These are phyloP conservation scores for Sylvilagus bachmani DNA, from an alignment of 2,113 vertebrate species.

Conservation along the genomic window DNA sequence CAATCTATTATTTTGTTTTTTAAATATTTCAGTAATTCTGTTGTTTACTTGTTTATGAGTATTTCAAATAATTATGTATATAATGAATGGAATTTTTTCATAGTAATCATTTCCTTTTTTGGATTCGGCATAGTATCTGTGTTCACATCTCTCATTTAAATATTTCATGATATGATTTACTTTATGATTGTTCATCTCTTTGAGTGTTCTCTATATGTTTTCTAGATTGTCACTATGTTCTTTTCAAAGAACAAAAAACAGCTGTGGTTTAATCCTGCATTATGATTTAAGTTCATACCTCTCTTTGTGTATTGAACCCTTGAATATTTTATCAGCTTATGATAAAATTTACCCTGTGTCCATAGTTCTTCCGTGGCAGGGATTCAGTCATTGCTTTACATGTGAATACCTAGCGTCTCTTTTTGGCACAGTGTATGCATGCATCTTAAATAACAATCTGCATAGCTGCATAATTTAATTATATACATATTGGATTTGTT, in stretches of 20 bases:
- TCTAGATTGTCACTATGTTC: neutral
- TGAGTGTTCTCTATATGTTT: slow-evolving; percentile 30
- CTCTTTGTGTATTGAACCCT: slow-evolving; percentile 52
- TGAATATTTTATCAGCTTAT: slow-evolving; percentile 72
- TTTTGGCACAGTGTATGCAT: neutral
- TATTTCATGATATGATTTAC: slow-evolving; percentile 57
- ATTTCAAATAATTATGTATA: neutral
- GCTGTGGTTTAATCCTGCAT: slow-evolving; percentile 33
- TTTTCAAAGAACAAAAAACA: slow-evolving; percentile 53
- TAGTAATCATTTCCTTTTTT: neutral
- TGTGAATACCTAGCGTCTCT: neutral
- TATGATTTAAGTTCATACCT: slow-evolving; percentile 69
- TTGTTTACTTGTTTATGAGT: no score
- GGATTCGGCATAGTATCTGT: neutral
- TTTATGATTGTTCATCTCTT: neutral
- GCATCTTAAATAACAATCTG: slow-evolving; percentile 66
- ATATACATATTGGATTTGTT: slow-evolving; percentile 18
- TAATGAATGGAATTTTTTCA: neutral
- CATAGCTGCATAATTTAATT: slow-evolving; percentile 53
- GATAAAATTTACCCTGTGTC: slow-evolving; percentile 58
- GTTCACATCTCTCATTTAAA: neutral
- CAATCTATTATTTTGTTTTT: neutral
- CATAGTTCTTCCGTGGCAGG: slow-evolving; percentile 9
- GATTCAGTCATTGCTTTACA: slow-evolving; percentile 59
- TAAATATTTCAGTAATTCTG: neutral